Base-by-base conservation (phyloP, 2,797 vertebrate species). In the Chromobotia macracanthus region DNA sequence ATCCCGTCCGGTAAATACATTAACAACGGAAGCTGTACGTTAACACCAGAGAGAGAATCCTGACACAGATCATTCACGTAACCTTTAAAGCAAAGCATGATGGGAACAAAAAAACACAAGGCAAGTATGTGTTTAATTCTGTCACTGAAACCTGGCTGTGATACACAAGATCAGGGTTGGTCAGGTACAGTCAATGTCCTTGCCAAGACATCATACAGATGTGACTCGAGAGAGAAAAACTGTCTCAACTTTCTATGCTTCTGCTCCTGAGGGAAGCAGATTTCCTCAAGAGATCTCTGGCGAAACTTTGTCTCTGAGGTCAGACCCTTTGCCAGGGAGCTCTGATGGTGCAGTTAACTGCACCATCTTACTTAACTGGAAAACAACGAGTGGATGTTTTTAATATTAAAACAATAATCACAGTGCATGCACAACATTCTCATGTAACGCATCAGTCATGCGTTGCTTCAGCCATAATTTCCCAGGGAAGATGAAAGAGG, bases 381-480 rank as follows among this genome's bases (percentile, higher is more conserved):
- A 58, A 58, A 25, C 13, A 25, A 25, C 11, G 55, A 58, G 11
- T 11, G 55, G 19, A 15, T 8, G 12, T 58, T 58, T 28, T 28
- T 28, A 11, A 58, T 13, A 15, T 12, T 23, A 23, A 58, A 25
- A 58, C 55, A 12, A 58, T 58, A 19, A 58, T 23, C 89, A 89
- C 88, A 90, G 19, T 16, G 38, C 0, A 13, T 11, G 25, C 60
- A 31, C 16, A 9, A 41, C 56, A 28, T 71, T 60, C 21, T 48
- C 31, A 61, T 11, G 69, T 82, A 82, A 81, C 44, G 69, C 80
- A 66, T 25, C 18, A 28, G 38, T 44, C 70, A 58, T 21, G 56
- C 73, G 35, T 50, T 61, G 35, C 53, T 75, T 41, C 19, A 35
- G 44, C 19, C 61, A 65, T 82, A 81, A 84, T 86, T 80, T 81